Conservation (phyloP, 2,113 vertebrate genomes). For the Thunnus thynnus region DNA sequence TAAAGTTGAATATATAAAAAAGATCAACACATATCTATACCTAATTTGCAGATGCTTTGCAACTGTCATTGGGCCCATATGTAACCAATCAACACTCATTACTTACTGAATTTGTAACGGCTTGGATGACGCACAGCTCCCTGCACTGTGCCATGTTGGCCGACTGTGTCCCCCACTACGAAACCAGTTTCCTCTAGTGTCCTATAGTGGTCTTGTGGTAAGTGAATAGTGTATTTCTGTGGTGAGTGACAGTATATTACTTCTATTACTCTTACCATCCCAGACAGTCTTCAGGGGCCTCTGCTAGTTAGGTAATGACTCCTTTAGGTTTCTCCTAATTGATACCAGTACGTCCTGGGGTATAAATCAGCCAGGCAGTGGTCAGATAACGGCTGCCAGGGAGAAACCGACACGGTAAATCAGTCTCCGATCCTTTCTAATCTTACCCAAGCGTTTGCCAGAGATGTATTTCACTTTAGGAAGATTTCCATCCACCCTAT, state of each 20-base stretch:
- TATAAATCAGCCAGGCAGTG: constrained; percentile 80
- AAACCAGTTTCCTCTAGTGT: constrained; percentile 76
- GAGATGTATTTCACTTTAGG: constrained; percentile 77
- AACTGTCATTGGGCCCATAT: constrained; percentile 61
- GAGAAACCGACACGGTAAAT: constrained; percentile 82
- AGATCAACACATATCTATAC: constrained; percentile 31
- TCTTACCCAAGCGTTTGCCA: constrained; percentile 68
- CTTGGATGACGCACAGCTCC: constrained; percentile 65
- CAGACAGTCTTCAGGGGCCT: constrained; percentile 73
- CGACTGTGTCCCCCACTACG: constrained; percentile 55
- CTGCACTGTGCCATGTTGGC: constrained; percentile 60
- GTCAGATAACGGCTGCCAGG: constrained; percentile 81
- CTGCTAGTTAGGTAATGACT: constrained; percentile 77
- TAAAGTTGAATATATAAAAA: constrained; percentile 1
- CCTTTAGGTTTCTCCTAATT: constrained; percentile 80
- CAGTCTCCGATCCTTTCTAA: constrained; percentile 77
- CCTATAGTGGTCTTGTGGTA: constrained; percentile 79
- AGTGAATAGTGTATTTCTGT: constrained; percentile 76
- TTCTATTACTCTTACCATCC: constrained; percentile 76
- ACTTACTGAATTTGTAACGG: constrained; percentile 48
- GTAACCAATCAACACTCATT: constrained; percentile 60
- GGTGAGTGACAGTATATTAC: constrained; percentile 82
- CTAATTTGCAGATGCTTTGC: constrained; percentile 31
- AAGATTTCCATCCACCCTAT: constrained; percentile 71
- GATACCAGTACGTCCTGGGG: constrained; percentile 74